These are phyloP conservation scores for Cyprinodon diabolis DNA, from an alignment of 2,797 vertebrate genomes.

Conservation along the genomic window DNA sequence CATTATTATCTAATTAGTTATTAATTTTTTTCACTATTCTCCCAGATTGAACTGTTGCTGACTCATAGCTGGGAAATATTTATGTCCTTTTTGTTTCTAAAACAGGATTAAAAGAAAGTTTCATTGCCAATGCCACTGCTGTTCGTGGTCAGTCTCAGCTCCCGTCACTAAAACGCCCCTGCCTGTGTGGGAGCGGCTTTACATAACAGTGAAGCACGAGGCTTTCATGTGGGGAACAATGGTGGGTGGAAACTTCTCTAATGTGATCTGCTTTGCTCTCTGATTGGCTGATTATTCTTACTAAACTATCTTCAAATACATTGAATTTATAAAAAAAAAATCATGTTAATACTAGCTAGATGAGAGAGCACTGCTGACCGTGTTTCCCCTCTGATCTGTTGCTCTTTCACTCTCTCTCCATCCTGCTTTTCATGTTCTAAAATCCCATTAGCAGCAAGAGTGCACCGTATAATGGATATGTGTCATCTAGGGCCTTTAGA, in stretches of 20 bases:
- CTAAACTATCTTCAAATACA: constrained; percentile 15
- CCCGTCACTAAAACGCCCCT: background rate
- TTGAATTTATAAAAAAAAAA: background rate
- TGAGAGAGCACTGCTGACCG: background rate
- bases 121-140: background rate
- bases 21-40: background rate
- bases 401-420: constrained; percentile 1
- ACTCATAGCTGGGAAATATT: background rate
- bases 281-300: constrained; percentile 31
- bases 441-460: constrained; percentile 59
- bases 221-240: constrained; percentile 51
- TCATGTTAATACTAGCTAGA: background rate
- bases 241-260: constrained; percentile 39
- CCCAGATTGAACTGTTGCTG: background rate
- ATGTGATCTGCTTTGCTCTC: constrained; percentile 24
- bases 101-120: background rate
- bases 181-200: constrained; percentile 38
- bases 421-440: constrained; percentile 48
- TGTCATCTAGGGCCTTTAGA: constrained; percentile 40
- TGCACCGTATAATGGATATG: constrained; percentile 55
- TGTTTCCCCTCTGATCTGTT: constrained; percentile 9
- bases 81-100: background rate
- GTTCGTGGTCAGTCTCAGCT: background rate
- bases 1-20: background rate
- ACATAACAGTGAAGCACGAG: constrained; percentile 41